phyloP scores from a whole-genome alignment of 2,113 vertebrate genomes.

The Pongo pygmaeus region DNA sequence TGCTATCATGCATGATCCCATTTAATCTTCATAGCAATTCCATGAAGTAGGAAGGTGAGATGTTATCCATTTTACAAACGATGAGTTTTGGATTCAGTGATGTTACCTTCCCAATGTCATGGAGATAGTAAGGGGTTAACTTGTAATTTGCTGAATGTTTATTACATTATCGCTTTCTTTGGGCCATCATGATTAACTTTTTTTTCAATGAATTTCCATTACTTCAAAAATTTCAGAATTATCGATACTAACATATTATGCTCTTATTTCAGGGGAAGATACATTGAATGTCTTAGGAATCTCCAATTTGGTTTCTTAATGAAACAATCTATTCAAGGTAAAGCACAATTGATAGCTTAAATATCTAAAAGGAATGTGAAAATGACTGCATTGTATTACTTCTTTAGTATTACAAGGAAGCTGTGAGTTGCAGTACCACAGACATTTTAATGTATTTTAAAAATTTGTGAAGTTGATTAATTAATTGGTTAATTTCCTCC shows the following conservation, averaged over 20 bases:
- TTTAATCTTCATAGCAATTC: not conserved
- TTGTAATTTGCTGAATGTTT: not conserved
- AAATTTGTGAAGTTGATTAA: not conserved
- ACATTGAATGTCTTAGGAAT: not conserved
- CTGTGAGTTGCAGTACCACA: not conserved
- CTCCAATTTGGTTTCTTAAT: not conserved
- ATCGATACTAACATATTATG: not conserved
- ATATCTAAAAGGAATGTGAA: not conserved
- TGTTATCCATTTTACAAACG: not conserved
- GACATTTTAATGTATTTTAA: not conserved
- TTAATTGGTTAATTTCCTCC: not conserved
- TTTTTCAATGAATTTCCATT: not conserved
- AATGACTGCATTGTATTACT: not conserved
- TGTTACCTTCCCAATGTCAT: not conserved
- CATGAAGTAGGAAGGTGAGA: not conserved
- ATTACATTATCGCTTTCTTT: not conserved
- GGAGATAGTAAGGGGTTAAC: not conserved
- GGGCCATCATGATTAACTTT: not conserved
- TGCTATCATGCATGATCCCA: no score
- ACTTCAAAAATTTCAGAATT: not conserved
- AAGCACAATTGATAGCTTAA: not conserved
- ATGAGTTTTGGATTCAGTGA: not conserved
- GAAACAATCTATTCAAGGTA: slow-evolving; percentile 2
- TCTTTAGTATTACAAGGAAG: not conserved
- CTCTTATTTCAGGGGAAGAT: not conserved